Evolutionary conservation across 2,888 invertebrate genomes (phyloP).

Genomic region (Microctonus brassicae): DNA sequence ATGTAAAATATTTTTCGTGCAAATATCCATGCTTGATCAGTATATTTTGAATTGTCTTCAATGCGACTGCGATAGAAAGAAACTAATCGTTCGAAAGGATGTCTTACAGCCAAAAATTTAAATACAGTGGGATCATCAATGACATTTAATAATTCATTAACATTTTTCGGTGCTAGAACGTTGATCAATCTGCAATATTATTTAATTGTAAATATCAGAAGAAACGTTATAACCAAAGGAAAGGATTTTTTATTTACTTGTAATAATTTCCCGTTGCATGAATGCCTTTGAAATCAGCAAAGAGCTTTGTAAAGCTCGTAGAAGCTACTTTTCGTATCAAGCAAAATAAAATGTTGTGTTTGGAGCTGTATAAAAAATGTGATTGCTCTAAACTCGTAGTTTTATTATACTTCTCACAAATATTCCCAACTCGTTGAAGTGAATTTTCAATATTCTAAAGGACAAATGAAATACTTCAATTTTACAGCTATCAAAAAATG

Average conservation of each 20-base stretch:
- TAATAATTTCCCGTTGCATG: constrained; percentile 54
- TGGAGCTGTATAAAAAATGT: constrained; percentile 59
- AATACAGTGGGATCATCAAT: constrained; percentile 52
- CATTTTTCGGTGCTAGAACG: constrained; percentile 52
- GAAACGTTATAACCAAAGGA: not conserved
- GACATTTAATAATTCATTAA: constrained; percentile 48
- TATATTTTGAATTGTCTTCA: constrained; percentile 64
- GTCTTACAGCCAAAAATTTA: constrained; percentile 64
- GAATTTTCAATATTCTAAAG: constrained; percentile 45
- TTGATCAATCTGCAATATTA: constrained; percentile 57
- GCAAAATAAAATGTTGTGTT: constrained; percentile 61
- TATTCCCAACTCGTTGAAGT: constrained; percentile 51
- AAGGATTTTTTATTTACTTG: constrained; percentile 50
- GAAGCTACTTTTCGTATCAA: constrained; percentile 68
- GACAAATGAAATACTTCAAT: constrained; percentile 15
- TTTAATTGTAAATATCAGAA: constrained; percentile 24
- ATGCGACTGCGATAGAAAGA: constrained; percentile 68
- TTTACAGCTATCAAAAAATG: constrained; percentile 24
- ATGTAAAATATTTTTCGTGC: constrained; percentile 61
- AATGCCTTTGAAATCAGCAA: constrained; percentile 58
- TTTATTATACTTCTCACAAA: constrained; percentile 59
- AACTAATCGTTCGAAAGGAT: constrained; percentile 67
- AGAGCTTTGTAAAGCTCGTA: constrained; percentile 66
- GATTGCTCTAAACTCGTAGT: constrained; percentile 51
- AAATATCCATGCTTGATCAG: constrained; percentile 65